Percentiles rank a stretch among this genome's conserved stretches.
Conservation (phyloP, 2,113 vertebrate genomes). For the Balaeniceps rex region DNA sequence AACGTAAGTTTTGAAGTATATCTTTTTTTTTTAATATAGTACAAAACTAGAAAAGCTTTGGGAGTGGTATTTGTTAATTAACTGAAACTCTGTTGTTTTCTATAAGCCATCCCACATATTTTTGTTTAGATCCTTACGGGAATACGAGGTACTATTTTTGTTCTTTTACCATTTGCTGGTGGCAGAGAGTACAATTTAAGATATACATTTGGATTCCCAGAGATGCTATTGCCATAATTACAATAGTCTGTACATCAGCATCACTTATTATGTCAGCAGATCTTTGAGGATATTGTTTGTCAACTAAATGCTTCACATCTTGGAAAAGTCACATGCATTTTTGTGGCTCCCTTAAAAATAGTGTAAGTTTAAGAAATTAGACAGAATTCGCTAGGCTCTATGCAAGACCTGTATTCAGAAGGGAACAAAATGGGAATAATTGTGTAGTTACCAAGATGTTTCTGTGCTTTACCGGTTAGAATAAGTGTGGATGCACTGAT, state of each 20-base stretch:
- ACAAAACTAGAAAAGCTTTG: background rate
- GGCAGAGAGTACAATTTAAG: background rate
- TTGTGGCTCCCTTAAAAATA: background rate
- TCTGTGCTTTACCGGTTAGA: background rate
- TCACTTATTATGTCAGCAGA: background rate
- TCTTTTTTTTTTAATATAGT: background rate
- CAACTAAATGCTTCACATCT: background rate
- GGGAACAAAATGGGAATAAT: background rate
- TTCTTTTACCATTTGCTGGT: background rate
- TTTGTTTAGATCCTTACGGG: background rate
- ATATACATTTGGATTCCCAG: background rate
- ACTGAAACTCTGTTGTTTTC: background rate
- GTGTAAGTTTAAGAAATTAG: background rate
- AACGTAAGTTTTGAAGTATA: background rate
- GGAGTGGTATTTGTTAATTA: background rate
- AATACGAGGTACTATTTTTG: background rate
- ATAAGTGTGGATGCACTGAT: background rate
- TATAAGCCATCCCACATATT: background rate
- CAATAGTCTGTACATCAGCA: background rate
- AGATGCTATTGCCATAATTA: background rate
- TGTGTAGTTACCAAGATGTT: background rate
- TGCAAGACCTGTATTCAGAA: background rate
- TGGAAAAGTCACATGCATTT: background rate
- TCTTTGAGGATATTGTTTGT: background rate
- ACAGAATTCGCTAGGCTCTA: background rate